Evolutionary conservation across 2,797 vertebrate genomes (phyloP), one percentile per base, ranked within the genome.

Genomic region (Orientallactaga sibirica): DNA sequence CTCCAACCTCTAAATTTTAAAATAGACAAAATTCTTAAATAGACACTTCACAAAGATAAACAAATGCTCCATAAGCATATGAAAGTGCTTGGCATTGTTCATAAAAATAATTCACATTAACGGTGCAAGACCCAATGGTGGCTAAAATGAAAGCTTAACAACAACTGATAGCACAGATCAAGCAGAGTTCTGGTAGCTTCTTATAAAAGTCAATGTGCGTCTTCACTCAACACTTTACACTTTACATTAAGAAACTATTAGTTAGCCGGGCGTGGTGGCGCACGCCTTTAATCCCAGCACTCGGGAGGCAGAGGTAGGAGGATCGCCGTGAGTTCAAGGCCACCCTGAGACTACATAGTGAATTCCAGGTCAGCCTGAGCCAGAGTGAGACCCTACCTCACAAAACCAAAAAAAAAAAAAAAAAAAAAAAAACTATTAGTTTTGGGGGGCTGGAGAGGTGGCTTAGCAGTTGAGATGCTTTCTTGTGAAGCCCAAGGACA

Each of bases 31-130:
- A 64, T 61, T 29, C 25, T 37, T 20, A 3, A 81, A 75, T 33
- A 79, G 48, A 75, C 37, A 87, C 66, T 84, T 93, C 84, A 88
- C 55, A 64, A 84, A 85, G 41, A 62, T 75, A 92, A 67, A 88
- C 48, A 73, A 76, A 77, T 24, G 10, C 18, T 29, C 33, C 48
- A 43, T 8, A 58, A 94, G 15, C 61, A 71, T 4, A 94, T 29
- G 73, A 90, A 77, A 74, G 27, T 90, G 7, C 7, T 61, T 41
- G 74, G 70, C 20, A 78, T 1, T 61, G 27, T 58, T 94, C 70
- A 78, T 78, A n/a, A 73, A 58, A 27, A 75, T 16, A 94, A 88
- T n/a, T 22, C 20, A 62, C 10, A 88, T 67, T 90, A 92, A 92
- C 86, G 52, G n/a, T 73, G 91, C 7, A 11, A 90, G 62, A 84